Conservation (phyloP, 2,888 invertebrate species). For the Alviniconcha strummeri region DNA sequence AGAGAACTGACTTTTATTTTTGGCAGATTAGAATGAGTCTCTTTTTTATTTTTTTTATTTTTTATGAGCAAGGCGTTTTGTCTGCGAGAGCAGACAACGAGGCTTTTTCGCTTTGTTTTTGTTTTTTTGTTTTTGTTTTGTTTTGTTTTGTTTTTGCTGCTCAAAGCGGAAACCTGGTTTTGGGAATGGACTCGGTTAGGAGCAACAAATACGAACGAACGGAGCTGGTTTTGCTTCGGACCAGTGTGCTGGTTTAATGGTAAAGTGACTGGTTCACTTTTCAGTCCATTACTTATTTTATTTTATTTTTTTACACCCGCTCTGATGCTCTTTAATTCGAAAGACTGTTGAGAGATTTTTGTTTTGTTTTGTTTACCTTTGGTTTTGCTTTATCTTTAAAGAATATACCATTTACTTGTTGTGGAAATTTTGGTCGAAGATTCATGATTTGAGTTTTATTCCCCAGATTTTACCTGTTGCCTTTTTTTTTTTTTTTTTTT, state of each 20-base stretch:
- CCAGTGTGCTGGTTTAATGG: background rate
- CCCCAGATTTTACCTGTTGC: no score
- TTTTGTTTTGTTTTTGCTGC: no score
- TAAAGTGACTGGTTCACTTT: background rate
- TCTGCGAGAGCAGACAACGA: background rate
- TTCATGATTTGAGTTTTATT: no score
- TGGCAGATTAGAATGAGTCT: background rate
- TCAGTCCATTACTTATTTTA: background rate
- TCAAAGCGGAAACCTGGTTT: no score
- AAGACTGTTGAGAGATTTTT: background rate
- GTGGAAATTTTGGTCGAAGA: background rate
- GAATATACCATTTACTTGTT: background rate
- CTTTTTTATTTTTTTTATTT: background rate
- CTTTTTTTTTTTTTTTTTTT: background rate
- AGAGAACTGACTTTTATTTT: background rate
- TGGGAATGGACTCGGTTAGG: constrained; percentile 10
- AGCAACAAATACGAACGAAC: background rate
- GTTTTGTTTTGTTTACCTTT: background rate
- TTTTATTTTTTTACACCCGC: background rate
- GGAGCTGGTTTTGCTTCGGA: background rate
- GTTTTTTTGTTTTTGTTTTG: no score
- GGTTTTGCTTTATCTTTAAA: background rate
- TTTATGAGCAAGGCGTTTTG: background rate
- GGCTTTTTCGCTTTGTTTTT: no score
- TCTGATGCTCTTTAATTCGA: background rate